Percentiles rank a stretch among this genome's conserved stretches.
Evolutionary conservation across 2,113 vertebrate species (phyloP).

Genomic region (Dipodomys spectabilis): DNA sequence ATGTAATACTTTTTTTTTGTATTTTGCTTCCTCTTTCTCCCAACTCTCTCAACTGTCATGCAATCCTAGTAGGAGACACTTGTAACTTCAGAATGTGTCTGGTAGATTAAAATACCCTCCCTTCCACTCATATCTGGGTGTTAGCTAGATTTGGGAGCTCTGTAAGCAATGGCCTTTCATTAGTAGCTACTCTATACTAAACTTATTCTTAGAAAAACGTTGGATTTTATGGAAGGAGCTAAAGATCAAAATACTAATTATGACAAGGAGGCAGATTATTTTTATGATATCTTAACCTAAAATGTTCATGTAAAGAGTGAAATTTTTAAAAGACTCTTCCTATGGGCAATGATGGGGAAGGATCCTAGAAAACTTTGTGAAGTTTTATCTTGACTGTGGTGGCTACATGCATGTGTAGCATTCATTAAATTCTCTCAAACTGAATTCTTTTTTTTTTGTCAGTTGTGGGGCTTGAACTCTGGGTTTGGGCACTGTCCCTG

Average conservation of each 20-base stretch:
- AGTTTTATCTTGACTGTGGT: background rate
- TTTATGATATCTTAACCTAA: background rate
- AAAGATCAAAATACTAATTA: constrained; percentile 42
- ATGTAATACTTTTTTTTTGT: constrained; percentile 1
- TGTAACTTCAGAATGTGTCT: constrained; percentile 13
- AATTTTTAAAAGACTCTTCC: background rate
- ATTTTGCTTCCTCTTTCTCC: background rate
- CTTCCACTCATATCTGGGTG: background rate
- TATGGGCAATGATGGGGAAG: background rate
- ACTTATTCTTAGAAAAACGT: constrained; percentile 19
- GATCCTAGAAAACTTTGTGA: background rate
- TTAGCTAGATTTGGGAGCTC: background rate
- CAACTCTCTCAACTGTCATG: background rate
- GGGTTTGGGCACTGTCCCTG: too few species aligned
- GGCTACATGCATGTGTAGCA: background rate
- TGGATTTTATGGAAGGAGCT: constrained; percentile 21
- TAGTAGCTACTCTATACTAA: constrained; percentile 33
- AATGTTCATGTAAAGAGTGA: constrained; percentile 16
- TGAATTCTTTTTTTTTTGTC: too few species aligned
- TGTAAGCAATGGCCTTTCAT: background rate
- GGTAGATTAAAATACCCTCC: background rate
- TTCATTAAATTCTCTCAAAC: background rate
- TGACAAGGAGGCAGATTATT: constrained; percentile 31
- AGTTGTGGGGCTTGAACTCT: too few species aligned
- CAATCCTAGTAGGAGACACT: background rate